These are phyloP conservation scores for Aramus guarauna DNA, from an alignment of 2,113 vertebrate genomes.

Conservation along the genomic window DNA sequence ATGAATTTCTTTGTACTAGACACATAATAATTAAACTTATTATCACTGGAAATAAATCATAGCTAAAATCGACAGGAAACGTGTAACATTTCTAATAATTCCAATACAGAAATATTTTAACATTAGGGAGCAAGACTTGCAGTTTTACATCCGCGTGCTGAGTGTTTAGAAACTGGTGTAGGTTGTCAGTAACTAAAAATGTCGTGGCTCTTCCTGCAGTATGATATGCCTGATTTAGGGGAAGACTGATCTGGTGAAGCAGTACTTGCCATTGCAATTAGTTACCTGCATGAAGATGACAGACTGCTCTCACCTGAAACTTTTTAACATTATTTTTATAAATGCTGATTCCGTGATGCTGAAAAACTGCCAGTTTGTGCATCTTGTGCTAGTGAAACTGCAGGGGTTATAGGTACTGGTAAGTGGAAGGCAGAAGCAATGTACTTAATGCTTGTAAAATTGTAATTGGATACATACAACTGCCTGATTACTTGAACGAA, in stretches of 20 bases:
- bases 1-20: slow-evolving; percentile 26
- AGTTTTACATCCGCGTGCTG: background rate
- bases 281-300: background rate
- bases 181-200: background rate
- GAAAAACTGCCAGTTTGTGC: background rate
- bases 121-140: background rate
- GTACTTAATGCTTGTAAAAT: background rate
- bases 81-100: background rate
- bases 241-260: background rate
- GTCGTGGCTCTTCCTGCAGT: background rate
- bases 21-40: slow-evolving; percentile 18
- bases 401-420: background rate
- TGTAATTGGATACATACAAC: background rate
- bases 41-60: slow-evolving; percentile 27
- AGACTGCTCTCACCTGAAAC: background rate
- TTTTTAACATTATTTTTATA: background rate
- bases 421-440: background rate
- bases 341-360: background rate
- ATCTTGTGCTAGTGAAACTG: background rate
- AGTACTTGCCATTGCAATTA: background rate
- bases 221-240: background rate
- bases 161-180: background rate
- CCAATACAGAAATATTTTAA: slow-evolving; percentile 1
- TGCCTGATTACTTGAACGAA: background rate
- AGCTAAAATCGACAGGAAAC: background rate